Conservation (phyloP, 2,113 vertebrate genomes). For the Lanius ludovicianus region DNA sequence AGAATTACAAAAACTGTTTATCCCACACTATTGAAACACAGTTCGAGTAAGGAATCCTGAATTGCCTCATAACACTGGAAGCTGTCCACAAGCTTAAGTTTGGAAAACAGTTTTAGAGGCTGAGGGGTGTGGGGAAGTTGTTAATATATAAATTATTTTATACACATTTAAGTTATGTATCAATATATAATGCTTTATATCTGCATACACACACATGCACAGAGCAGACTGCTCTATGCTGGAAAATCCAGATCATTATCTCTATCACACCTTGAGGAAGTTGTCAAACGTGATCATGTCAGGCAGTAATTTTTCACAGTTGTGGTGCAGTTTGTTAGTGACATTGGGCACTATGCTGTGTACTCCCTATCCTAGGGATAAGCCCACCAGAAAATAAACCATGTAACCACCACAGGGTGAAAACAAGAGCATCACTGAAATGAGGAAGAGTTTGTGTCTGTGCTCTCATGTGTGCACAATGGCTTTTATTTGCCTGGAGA, state of each 20-base stretch:
- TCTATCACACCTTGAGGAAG: not conserved
- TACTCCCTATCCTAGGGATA: not conserved
- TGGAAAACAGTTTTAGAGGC: not conserved
- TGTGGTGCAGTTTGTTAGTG: not conserved
- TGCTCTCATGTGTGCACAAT: accelerated
- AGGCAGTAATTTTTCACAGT: not conserved
- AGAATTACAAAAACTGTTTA: not conserved
- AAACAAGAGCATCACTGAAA: not conserved
- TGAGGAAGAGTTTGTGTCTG: not conserved
- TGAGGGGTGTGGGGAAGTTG: not conserved
- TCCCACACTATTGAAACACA: not conserved
- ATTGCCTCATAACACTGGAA: not conserved
- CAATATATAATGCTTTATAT: not conserved
- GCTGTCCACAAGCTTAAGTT: not conserved
- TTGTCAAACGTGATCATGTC: not conserved
- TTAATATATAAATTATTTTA: not conserved
- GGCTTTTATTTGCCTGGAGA: not conserved
- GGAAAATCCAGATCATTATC: not conserved
- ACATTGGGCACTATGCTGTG: not conserved
- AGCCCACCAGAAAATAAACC: not conserved
- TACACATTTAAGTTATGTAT: not conserved
- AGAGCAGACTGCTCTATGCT: not conserved
- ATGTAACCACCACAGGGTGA: not conserved
- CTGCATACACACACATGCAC: not conserved
- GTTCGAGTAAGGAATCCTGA: not conserved